A percentile compares a stretch with the other conserved stretches of the same genome.
Evolutionary conservation across 2,888 invertebrate genomes (phyloP).

Genomic region (Sphinx pinastri): DNA sequence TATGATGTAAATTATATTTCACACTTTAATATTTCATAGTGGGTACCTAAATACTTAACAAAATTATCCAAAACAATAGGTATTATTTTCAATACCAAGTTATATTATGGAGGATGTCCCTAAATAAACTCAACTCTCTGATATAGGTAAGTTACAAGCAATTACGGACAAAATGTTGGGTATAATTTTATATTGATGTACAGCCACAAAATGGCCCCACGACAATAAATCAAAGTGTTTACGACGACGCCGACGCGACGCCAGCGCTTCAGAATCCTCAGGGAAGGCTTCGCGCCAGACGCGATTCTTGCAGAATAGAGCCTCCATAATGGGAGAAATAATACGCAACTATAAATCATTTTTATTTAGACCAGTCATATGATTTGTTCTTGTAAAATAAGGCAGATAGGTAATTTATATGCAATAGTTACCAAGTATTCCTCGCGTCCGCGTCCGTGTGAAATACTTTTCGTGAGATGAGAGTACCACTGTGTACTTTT

Average conservation of each 20-base stretch:
- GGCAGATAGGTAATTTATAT: constrained; percentile 34
- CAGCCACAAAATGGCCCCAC: constrained; percentile 53
- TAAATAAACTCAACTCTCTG: background rate
- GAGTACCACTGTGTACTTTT: too few relatives aligned
- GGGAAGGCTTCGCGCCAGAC: constrained; percentile 41
- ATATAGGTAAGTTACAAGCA: constrained; percentile 15
- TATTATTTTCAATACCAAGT: background rate
- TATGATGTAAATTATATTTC: too few relatives aligned
- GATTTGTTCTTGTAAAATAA: constrained; percentile 38
- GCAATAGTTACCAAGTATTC: background rate
- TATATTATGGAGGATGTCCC: background rate
- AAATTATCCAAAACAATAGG: too few relatives aligned
- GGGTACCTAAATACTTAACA: too few relatives aligned
- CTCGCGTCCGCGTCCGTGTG: too few relatives aligned
- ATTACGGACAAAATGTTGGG: constrained; percentile 29
- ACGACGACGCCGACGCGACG: constrained; percentile 49
- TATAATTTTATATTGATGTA: constrained; percentile 58
- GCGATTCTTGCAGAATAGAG: constrained; percentile 39
- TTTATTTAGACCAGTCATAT: constrained; percentile 56
- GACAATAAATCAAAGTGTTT: constrained; percentile 65
- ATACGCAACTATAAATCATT: constrained; percentile 52
- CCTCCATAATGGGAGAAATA: constrained; percentile 42
- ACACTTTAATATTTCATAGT: too few relatives aligned
- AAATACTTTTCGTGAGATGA: too few relatives aligned
- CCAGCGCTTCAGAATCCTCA: constrained; percentile 42